Conservation (phyloP, 2,797 vertebrate genomes). For the Phalanger gymnotis region DNA sequence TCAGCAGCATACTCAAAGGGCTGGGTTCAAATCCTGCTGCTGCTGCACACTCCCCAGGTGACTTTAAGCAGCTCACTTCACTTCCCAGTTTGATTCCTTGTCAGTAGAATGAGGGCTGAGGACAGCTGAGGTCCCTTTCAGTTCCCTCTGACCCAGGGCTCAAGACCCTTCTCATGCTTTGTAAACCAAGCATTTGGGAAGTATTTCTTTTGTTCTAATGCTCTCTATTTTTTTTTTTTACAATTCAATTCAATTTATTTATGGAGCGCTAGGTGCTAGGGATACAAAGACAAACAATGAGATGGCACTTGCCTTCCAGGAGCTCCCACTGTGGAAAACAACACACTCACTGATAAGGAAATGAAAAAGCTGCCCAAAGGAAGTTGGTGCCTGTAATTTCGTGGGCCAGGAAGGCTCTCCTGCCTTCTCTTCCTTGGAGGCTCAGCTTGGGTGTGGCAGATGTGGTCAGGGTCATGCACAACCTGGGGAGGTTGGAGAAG, state of each 20-base stretch:
- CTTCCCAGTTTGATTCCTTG: background rate
- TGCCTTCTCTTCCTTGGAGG: background rate
- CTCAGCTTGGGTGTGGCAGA: background rate
- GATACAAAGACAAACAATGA: background rate
- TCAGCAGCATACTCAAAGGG: background rate
- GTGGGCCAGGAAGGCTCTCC: background rate
- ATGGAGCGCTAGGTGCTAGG: background rate
- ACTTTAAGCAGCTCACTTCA: background rate
- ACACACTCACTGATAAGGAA: no score
- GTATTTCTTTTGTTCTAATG: background rate
- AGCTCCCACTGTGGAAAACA: background rate
- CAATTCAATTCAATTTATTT: background rate
- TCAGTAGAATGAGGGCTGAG: background rate
- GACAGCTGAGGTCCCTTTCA: background rate
- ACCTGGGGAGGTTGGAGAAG: background rate
- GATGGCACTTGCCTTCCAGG: background rate
- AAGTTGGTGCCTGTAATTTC: background rate
- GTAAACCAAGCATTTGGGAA: background rate
- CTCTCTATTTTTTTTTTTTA: background rate
- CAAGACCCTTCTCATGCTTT: background rate
- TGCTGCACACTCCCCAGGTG: background rate
- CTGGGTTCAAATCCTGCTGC: background rate
- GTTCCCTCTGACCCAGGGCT: background rate
- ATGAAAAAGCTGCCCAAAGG: no score
- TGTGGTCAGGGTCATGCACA: background rate